Evolutionary conservation across 2,888 invertebrate species (phyloP).

Genomic region (Elegia similella): DNA sequence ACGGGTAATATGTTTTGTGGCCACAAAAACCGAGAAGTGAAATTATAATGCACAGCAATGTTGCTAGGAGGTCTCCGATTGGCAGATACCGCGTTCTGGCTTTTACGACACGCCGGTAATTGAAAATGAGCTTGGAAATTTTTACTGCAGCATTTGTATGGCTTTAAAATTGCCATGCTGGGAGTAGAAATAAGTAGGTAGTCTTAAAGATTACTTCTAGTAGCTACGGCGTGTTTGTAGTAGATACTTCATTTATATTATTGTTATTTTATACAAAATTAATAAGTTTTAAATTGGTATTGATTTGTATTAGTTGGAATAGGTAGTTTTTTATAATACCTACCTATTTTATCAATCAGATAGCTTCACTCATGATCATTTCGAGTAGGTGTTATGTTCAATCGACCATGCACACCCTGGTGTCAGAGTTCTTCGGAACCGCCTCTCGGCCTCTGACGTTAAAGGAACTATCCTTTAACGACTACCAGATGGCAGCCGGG

Average conservation of each 20-base stretch:
- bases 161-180: slow-evolving; percentile 19
- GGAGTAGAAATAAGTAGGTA: neutral
- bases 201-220: neutral
- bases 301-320: neutral
- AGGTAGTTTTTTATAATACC: too few species aligned
- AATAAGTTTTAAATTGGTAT: neutral
- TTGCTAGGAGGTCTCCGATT: slow-evolving; percentile 36
- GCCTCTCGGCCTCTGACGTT: too few species aligned
- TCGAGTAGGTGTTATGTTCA: too few species aligned
- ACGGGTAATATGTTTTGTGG: slow-evolving; percentile 72
- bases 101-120: slow-evolving; percentile 49
- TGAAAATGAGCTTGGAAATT: slow-evolving; percentile 39
- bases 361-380: too few species aligned
- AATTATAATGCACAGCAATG: slow-evolving; percentile 32
- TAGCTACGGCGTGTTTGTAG: neutral
- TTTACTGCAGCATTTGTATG: slow-evolving; percentile 29
- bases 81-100: slow-evolving; percentile 30
- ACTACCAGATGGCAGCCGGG: too few species aligned
- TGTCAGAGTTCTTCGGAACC: too few species aligned
- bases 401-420: too few species aligned
- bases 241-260: neutral
- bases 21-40: slow-evolving; percentile 40
- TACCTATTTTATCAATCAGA: too few species aligned
- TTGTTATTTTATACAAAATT: neutral
- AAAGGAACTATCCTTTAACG: too few species aligned